phyloP scores from a whole-genome alignment of 2,797 vertebrate species.

The Macroramphosus scolopax region DNA sequence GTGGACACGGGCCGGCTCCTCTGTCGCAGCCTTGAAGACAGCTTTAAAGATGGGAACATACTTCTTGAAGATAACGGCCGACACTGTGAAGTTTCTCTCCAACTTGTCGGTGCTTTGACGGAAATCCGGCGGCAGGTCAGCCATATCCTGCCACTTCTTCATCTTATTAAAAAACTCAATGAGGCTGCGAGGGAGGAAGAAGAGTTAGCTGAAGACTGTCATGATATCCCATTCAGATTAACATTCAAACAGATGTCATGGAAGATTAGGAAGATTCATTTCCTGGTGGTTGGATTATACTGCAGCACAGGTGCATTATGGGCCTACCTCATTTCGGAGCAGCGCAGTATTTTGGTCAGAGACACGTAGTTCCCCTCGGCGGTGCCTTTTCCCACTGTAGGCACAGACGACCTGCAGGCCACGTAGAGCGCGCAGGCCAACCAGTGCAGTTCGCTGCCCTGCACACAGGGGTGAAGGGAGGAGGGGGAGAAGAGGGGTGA shows the following conservation, averaged over 20 bases:
- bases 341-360: constrained; percentile 88
- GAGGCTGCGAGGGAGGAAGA: constrained; percentile 76
- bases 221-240: no score
- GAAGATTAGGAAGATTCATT: no score
- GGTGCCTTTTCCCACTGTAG: constrained; percentile 88
- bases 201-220: no score
- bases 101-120: constrained; percentile 86
- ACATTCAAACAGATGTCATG: no score
- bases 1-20: constrained; percentile 87
- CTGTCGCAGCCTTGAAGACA: constrained; percentile 87
- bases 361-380: constrained; percentile 93
- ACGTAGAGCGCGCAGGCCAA: constrained; percentile 92
- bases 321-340: constrained; percentile 88
- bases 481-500: background rate
- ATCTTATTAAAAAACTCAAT: constrained; percentile 96
- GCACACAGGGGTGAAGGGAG: background rate
- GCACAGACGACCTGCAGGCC: constrained; percentile 88
- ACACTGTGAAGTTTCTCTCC: constrained; percentile 93
- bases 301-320: constrained; percentile 1
- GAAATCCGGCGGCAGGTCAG: constrained; percentile 86
- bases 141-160: constrained; percentile 98
- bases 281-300: no score
- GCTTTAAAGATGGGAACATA: constrained; percentile 93
- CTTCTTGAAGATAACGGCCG: constrained; percentile 94
- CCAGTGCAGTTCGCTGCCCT: constrained; percentile 93